phyloP scores from a whole-genome alignment of 2,888 invertebrate genomes.

The Drosophila bunnanda region DNA sequence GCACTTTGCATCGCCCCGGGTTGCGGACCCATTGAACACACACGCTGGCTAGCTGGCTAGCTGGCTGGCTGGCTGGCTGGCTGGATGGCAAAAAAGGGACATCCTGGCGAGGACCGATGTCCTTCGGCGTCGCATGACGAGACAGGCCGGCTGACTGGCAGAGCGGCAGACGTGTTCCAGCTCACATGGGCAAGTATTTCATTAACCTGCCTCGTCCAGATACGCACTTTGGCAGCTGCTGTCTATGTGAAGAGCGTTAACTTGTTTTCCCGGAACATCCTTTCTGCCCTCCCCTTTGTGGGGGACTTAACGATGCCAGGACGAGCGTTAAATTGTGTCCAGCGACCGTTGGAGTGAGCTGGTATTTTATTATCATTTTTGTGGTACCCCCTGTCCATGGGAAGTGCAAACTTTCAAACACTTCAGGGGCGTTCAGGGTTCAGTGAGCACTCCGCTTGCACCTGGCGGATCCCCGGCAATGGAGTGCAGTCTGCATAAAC shows the following conservation, averaged over 20 bases:
- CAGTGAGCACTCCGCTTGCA: slow-evolving; percentile 2
- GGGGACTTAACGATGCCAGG: slow-evolving; percentile 24
- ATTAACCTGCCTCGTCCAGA: slow-evolving; percentile 75
- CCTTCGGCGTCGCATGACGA: slow-evolving; percentile 25
- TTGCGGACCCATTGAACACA: neutral
- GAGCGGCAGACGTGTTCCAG: slow-evolving; percentile 47
- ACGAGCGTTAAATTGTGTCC: slow-evolving; percentile 33
- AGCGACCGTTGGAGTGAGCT: slow-evolving; percentile 38
- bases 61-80: slow-evolving; percentile 1
- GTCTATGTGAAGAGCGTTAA: slow-evolving; percentile 56
- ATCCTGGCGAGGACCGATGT: slow-evolving; percentile 18
- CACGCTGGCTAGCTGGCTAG: slow-evolving; percentile 6
- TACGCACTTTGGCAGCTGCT: slow-evolving; percentile 62
- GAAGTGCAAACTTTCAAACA: slow-evolving; percentile 38
- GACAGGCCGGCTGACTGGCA: slow-evolving; percentile 20
- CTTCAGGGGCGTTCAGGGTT: slow-evolving; percentile 20
- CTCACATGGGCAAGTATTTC: slow-evolving; percentile 70
- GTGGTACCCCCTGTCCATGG: slow-evolving; percentile 42
- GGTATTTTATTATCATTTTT: slow-evolving; percentile 69
- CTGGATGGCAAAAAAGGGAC: slow-evolving; percentile 41
- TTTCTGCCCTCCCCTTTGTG: slow-evolving; percentile 1
- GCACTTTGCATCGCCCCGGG: slow-evolving; percentile 57
- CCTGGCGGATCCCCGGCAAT: slow-evolving; percentile 15
- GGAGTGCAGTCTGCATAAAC: slow-evolving; percentile 30
- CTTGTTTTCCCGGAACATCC: slow-evolving; percentile 42